Conservation (phyloP, 2,888 invertebrate species). For the Oxycera nigricornis region DNA sequence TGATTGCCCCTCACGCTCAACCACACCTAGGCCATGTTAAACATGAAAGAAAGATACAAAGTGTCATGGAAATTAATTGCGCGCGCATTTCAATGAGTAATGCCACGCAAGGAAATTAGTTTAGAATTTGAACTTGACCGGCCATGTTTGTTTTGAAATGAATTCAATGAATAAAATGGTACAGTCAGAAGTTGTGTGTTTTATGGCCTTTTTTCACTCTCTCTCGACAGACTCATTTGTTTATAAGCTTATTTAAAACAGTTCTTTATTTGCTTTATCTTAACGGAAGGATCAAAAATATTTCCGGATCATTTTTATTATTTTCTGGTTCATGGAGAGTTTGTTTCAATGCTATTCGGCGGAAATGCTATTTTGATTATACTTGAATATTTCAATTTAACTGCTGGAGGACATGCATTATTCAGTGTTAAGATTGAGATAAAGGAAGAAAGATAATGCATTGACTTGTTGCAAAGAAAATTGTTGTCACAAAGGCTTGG, state of each 20-base stretch:
- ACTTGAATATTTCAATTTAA: too few relatives aligned
- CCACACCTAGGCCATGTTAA: not conserved
- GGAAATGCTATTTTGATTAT: too few relatives aligned
- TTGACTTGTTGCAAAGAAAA: too few relatives aligned
- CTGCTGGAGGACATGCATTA: too few relatives aligned
- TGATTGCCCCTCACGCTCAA: not conserved
- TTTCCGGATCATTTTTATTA: not conserved
- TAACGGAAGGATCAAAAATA: not conserved
- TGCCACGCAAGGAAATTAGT: not conserved
- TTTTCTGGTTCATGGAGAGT: not conserved
- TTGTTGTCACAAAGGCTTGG: too few relatives aligned
- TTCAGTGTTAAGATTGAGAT: too few relatives aligned
- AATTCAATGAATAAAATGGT: conserved; percentile 2
- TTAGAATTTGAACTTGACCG: not conserved
- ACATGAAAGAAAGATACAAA: not conserved
- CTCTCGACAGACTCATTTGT: not conserved
- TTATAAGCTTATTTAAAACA: too few relatives aligned
- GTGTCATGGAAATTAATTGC: not conserved
- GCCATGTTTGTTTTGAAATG: conserved; percentile 8
- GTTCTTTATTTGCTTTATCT: not conserved
- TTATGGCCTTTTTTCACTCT: not conserved
- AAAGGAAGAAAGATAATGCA: too few relatives aligned
- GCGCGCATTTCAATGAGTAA: not conserved
- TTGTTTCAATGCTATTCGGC: not conserved
- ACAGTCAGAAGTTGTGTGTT: not conserved